A percentile compares a stretch with the other conserved stretches of the same genome.
Evolutionary conservation across 2,113 vertebrate species (phyloP).

Genomic region (Centropus bengalensis): DNA sequence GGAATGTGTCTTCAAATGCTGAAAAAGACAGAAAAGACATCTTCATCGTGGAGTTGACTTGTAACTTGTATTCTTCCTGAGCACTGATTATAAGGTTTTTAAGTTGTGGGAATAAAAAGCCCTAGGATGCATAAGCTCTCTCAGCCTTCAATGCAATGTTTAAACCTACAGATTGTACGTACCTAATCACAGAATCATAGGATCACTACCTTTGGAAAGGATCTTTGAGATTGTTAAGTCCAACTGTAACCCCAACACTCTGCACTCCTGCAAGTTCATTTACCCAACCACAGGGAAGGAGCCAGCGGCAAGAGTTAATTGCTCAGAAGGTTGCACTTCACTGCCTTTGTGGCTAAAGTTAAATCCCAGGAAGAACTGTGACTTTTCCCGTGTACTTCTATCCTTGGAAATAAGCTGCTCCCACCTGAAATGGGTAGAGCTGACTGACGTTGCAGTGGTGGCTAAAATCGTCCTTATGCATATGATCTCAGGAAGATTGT

Average conservation of each 20-base stretch:
- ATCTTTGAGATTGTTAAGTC: too few relatives aligned
- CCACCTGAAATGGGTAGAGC: not conserved
- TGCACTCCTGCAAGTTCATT: not conserved
- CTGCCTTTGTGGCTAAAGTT: not conserved
- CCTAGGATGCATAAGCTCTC: not conserved
- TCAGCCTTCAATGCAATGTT: not conserved
- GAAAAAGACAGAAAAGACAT: not conserved
- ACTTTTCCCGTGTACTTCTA: not conserved
- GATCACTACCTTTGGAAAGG: too few relatives aligned
- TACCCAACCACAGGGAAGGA: fast-evolving
- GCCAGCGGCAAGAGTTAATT: not conserved
- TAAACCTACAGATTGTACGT: not conserved
- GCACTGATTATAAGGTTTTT: not conserved
- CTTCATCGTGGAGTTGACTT: not conserved
- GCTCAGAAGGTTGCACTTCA: not conserved
- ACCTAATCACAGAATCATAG: too few relatives aligned
- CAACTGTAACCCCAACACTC: not conserved
- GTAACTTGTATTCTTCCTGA: not conserved
- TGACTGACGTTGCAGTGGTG: not conserved
- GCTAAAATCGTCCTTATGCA: not conserved
- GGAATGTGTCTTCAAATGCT: constrained; percentile 78
- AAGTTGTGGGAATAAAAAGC: not conserved
- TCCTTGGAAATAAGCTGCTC: not conserved
- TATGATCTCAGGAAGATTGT: not conserved
- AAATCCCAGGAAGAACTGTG: not conserved